Evolutionary conservation across 2,888 invertebrate species (phyloP), one percentile per base, ranked within the genome.

Genomic region (Xylota sylvarum): DNA sequence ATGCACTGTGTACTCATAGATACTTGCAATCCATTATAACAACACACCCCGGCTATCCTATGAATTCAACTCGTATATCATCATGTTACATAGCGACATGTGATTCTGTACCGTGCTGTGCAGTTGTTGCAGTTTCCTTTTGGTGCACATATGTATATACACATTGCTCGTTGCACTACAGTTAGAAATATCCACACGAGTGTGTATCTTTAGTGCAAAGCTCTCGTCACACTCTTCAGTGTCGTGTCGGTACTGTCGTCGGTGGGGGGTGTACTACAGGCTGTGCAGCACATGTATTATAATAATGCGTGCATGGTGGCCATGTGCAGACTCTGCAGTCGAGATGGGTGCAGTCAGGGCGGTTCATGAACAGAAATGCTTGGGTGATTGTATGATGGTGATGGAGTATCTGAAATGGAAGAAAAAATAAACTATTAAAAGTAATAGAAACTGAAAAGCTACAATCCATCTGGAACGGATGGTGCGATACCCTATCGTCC

Each of bases 231-330:
- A 62, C 58, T 72, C 35, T 52, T 40, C 12, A 50, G 62, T 62
- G 43, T 60, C 50, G 50, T 37, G 50, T 62, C 17, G 64, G 32
- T 64, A n/a, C 35, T 65, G 12, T 50, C 35, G n/a, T 67, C 52
- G 52, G 37, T 14, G 52, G 27, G 62, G 40, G 62, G 60, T 23
- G 23, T 46, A 40, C 19, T 7, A 35, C 56, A 70, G 70, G 5
- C 64, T 64, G n/a, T 62, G 35, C 52, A 67, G 50, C 52, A 50
- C 60, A 60, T 72, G 50, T 37, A 73, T 27, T 37, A 43, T 35
- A 60, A 50, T 32, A 64, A 62, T 40, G 72, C 72, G 72, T 58
- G 46, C 58, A 72, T 60, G 58, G 48, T 60, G 46, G 48, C 48
- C 72, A 72, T 72, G 72, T 72, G 72, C 48, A 46, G 14, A 14